Evolutionary conservation across 1,140 invertebrate species (phyloP), one percentile per base, ranked within the genome.

Genomic region (Paramacrobiotus metropolitanus): DNA sequence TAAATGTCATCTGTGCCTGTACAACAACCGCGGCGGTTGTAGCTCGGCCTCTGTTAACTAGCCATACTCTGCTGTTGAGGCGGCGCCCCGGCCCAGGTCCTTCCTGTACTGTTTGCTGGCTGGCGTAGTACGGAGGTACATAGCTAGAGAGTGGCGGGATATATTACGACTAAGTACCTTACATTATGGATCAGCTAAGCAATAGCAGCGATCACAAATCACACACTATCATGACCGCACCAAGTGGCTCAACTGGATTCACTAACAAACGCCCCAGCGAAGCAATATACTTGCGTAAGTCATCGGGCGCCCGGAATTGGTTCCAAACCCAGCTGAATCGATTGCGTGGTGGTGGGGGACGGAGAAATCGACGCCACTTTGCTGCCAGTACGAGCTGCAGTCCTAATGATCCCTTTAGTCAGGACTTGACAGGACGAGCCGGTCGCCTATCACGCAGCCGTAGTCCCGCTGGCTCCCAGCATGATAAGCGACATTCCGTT

Each of bases 151-250:
- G n/a, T n/a, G n/a, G n/a, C n/a, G n/a, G n/a, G n/a, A n/a, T n/a
- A n/a, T n/a, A n/a, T n/a, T n/a, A n/a, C n/a, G n/a, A n/a, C n/a
- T n/a, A n/a, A n/a, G n/a, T n/a, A n/a, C n/a, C n/a, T n/a, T n/a
- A n/a, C n/a, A 40, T 40, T 9, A 28, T 55, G 15, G 48, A 55
- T 28, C 48, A 24, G 48, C 4, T 55, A 24, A 55, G 48, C 48
- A 55, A 55, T 24, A 55, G 48, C 24, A 55, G 48, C 48, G 48
- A 55, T 28, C 24, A 55, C 48, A 55, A 55, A 24, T 18, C 24
- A n/a, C 34, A 40, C 34, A 40, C 9, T n/a, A 40, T 24, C 48
- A 28, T 55, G 9, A 55, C 48, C 48, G n/a, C 34, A 40, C 9
- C 34, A 40, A 55, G 24, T 24, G 48, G 15, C 9, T 18, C 48